phyloP scores from a whole-genome alignment of 2,797 vertebrate species.

The Sciurus carolinensis region DNA sequence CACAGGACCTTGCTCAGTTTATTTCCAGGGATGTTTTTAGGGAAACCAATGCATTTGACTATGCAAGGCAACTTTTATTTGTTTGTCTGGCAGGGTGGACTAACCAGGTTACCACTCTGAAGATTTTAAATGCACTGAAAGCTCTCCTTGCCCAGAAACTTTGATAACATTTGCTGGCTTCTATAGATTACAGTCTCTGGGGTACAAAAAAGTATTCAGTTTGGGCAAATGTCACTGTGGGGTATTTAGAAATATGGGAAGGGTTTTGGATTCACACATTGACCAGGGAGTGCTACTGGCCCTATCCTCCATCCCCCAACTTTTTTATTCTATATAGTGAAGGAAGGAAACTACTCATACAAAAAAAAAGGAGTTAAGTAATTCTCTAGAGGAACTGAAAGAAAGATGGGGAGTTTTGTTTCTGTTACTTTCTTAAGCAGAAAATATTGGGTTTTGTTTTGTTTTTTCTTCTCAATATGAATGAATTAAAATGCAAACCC shows the following conservation, averaged over 20 bases:
- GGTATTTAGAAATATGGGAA: not conserved
- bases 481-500: constrained; percentile 60
- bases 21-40: not conserved
- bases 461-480: not conserved
- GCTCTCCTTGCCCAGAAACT: not conserved
- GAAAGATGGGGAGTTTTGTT: not conserved
- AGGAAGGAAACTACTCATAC: not conserved
- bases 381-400: not conserved
- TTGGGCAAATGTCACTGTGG: not conserved
- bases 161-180: not conserved
- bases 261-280: not conserved
- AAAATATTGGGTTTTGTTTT: not conserved
- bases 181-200: not conserved
- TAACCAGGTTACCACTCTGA: not conserved
- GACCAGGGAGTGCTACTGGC: not conserved
- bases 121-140: not conserved
- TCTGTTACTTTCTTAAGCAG: constrained; percentile 12
- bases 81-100: not conserved
- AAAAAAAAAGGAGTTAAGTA: not conserved
- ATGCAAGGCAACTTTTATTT: not conserved
- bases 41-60: constrained; percentile 1
- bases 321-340: not conserved
- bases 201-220: not conserved
- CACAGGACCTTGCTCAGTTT: not conserved
- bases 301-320: not conserved